phyloP scores from a whole-genome alignment of 2,113 vertebrate species.

The Lontra canadensis region DNA sequence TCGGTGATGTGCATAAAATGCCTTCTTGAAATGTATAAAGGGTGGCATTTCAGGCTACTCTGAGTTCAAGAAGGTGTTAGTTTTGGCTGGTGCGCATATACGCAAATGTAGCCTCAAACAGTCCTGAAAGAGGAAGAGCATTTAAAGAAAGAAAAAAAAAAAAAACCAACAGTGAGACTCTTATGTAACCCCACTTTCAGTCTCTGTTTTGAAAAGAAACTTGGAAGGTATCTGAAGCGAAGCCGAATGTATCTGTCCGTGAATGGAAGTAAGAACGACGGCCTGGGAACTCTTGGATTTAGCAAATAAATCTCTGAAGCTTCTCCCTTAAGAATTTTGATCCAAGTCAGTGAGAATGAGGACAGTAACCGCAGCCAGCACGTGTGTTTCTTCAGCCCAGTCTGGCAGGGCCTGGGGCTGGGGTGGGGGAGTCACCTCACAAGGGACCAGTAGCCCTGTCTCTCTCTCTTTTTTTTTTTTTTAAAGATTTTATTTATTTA shows the following conservation, averaged over 20 bases:
- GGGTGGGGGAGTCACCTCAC: neutral
- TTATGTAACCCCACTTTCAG: neutral
- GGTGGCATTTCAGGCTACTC: neutral
- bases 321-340: neutral
- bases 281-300: neutral
- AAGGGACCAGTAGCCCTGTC: neutral
- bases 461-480: no score
- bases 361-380: neutral
- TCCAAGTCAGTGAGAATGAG: neutral
- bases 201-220: conserved; percentile 48
- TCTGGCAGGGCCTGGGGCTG: neutral
- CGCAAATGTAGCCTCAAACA: neutral
- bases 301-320: neutral
- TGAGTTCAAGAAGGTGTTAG: neutral
- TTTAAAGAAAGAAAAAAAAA: neutral
- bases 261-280: neutral
- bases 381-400: neutral
- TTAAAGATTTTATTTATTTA: no score
- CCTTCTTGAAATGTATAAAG: neutral
- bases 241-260: neutral
- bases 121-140: neutral
- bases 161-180: neutral
- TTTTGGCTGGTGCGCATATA: neutral
- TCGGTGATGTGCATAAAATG: neutral
- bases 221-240: neutral